Conservation (phyloP, 2,797 vertebrate species). For the Apogon hyalosoma region DNA sequence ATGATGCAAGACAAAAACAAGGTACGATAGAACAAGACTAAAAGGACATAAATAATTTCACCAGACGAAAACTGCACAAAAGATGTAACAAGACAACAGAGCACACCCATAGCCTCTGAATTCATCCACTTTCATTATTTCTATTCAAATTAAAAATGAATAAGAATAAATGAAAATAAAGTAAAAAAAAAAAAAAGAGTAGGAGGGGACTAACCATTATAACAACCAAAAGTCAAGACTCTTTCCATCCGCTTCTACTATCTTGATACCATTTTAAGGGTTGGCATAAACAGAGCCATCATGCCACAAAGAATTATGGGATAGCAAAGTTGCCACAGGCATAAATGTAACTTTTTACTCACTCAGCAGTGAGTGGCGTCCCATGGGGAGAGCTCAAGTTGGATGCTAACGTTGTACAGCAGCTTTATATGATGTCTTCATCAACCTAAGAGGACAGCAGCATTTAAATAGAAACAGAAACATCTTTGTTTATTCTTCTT, state of each 20-base stretch:
- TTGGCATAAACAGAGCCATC: constrained; percentile 1
- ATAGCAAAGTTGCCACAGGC: constrained; percentile 23
- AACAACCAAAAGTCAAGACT: background rate
- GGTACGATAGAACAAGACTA: too few relatives aligned
- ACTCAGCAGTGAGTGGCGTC: constrained; percentile 16
- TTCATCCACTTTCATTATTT: too few relatives aligned
- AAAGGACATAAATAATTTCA: too few relatives aligned
- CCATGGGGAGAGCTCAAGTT: constrained; percentile 24
- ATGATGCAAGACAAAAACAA: too few relatives aligned
- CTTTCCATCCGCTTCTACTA: background rate
- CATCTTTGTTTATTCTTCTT: background rate
- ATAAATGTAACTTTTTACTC: constrained; percentile 28
- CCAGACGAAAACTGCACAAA: too few relatives aligned
- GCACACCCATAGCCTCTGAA: too few relatives aligned
- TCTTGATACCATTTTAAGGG: too few relatives aligned
- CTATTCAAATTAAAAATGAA: too few relatives aligned
- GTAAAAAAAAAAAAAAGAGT: background rate
- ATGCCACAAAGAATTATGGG: constrained; percentile 22
- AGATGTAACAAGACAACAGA: too few relatives aligned
- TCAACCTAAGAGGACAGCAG: constrained; percentile 1
- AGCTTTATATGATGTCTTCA: constrained; percentile 24
- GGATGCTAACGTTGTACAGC: constrained; percentile 1
- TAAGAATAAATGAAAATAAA: background rate
- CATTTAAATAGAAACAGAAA: background rate
- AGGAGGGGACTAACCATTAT: background rate